Evolutionary conservation across 2,113 vertebrate genomes (phyloP), one percentile per base, ranked within the genome.

Genomic region (Paratilapia polleni): DNA sequence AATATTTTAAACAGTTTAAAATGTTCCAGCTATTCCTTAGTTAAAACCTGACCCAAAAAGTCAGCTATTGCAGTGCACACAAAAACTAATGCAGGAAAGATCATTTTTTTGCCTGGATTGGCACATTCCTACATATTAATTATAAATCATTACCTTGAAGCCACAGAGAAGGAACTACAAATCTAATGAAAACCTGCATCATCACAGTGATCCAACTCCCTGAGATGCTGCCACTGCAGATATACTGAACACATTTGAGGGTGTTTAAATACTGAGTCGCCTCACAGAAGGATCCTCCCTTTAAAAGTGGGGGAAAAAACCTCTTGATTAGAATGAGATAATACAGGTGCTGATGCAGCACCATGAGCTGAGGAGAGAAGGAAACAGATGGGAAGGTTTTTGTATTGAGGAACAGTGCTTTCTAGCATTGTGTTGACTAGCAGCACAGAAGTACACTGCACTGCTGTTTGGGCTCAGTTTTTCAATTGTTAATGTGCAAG

Each of bases 381-480:
- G 38, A 41, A 11, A 10, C 41, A 47, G 22, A 68, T 68, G 24
- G 24, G 24, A 38, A 70, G 49, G 62, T 87, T 84, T 49, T 84
- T 81, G 86, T 57, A 81, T 28, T 57, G 70, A 84, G 63, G 24
- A 70, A n/a, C 47, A 52, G 57, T 31, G 62, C 36, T 52, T 9
- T 81, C 36, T 2, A 52, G 59, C 77, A 78, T 34, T 78, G 77
- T 78, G 77, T 14, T 52, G 15, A 3, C 3, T 63, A 15, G 49
- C 43, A 0, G 77, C 59, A 63, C 77, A 78, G 6, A 78, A 90
- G 36, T 87, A 92, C 7, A 88, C 43, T 26, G 78, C 80, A 73
- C 78, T 90, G 88, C 85, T 79, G 52, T 49, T 56, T 81, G 36
- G 54, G 34, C 26, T 28, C n/a, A 81, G n/a, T 15, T 8, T 4